Base-by-base conservation (phyloP, 2,888 invertebrate genomes). In the Mythimna lalbum region DNA sequence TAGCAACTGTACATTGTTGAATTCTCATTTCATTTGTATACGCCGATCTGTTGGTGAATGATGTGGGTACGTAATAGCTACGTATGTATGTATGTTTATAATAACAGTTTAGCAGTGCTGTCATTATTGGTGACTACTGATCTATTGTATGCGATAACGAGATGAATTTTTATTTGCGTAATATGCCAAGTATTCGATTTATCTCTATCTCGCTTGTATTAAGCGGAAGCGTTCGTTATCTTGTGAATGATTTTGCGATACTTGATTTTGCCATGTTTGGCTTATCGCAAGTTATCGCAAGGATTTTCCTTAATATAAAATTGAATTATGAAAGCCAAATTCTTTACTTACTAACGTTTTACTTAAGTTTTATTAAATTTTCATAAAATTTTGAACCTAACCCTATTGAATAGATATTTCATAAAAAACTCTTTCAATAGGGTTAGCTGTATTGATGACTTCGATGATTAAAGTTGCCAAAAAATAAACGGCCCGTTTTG, bases 61-160 rank as follows among this genome's bases (percentile, higher is more conserved):
- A 50, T 39, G 21, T 50, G 53, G 19, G 69, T 67, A 76, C 64
- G 71, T 69, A 67, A 81, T 78, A 53, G 17, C 43, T 43, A 27
- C 27, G 27, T 27, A 27, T n/a, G 3, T 27, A 43, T 19, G 21
- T 47, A 19, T 21, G 57, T 71, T 67, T 64, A 73, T 66, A 75
- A 84, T 72, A 74, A 69, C 65, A 57, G 71, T 69, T 47, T 39
- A 43, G 61, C 27, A n/a, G 61, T 59, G 63, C 50, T 65, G 67
- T 63, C 73, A 73, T 66, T 55, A 73, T 66, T 55, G 53, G n/a
- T 63, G 68, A 71, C 49, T 73, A 55, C 19, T 71, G 66, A 72
- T 60, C 85, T 74, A 78, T 84, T 82, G 82, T 80, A 63, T 72
- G 60, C 47, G 10, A 60, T 64, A 59, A 56, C 66, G 63, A 66